These are phyloP conservation scores for Diarsia dahlii DNA, from an alignment of 2,888 invertebrate genomes.

Conservation along the genomic window DNA sequence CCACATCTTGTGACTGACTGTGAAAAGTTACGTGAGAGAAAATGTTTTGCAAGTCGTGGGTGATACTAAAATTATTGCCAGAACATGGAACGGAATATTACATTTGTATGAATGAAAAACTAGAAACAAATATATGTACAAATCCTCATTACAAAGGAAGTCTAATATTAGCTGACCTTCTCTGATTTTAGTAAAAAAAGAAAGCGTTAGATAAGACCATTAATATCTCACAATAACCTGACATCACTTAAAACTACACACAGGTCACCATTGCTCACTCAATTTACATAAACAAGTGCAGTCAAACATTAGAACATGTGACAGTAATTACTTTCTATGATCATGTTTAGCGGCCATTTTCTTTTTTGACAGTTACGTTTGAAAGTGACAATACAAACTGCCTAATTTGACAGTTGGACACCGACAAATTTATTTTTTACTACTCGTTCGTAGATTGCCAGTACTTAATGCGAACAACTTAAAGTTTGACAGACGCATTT, in stretches of 20 bases:
- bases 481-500: conserved; percentile 49
- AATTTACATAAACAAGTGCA: conserved; percentile 39
- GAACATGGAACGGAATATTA: neutral
- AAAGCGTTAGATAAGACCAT: conserved; percentile 20
- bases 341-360: conserved; percentile 68
- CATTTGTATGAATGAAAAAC: neutral
- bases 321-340: conserved; percentile 72
- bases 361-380: conserved; percentile 71
- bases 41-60: conserved; percentile 35
- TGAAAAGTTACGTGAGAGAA: conserved; percentile 48
- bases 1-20: conserved; percentile 63
- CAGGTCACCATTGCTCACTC: conserved; percentile 30
- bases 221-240: conserved; percentile 1
- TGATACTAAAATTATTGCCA: conserved; percentile 20
- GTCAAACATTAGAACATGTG: conserved; percentile 44
- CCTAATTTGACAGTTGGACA: conserved; percentile 37
- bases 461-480: conserved; percentile 16
- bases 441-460: conserved; percentile 5
- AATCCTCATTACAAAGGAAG: neutral
- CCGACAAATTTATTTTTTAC: conserved; percentile 32
- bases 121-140: neutral
- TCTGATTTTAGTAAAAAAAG: conserved; percentile 20
- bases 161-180: neutral
- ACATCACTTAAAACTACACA: conserved; percentile 10
- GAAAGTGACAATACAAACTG: conserved; percentile 74